Evolutionary conservation across 2,113 vertebrate genomes (phyloP), one percentile per base, ranked within the genome.

Genomic region (Mastomys coucha): DNA sequence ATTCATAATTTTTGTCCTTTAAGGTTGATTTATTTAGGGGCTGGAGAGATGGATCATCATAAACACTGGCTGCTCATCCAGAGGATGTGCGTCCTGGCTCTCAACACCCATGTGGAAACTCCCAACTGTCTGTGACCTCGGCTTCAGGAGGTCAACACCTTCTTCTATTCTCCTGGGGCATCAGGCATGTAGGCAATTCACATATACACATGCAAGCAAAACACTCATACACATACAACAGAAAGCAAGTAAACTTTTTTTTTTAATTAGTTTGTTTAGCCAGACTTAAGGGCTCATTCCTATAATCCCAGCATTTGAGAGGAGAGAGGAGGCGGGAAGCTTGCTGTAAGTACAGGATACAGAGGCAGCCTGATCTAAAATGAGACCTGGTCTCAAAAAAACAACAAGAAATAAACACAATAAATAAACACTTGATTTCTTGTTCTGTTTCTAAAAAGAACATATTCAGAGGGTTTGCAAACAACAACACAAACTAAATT

Each of bases 391-490:
- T 20, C 9, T 67, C 39, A 33, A 45, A 67, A n/a, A 84, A 60
- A 36, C 1, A 5, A 22, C 20, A 56, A 42, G 19, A n/a, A 65
- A 67, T 45, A 22, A 85, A 10, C 7, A 85, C n/a, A 65, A 63
- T 65, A 85, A 45, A 31, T 31, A 67, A 85, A 51, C 20, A 76
- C 14, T 45, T 85, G 28, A 16, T 17, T 45, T 58, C 26, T 85
- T n/a, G 26, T 51, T 87, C 89, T 91, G 58, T 10, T 88, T 91
- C 93, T 31, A 84, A 88, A 88, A 26, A 39, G 49, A 95, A 72
- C 56, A 73, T 78, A 82, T 56, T 91, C n/a, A 87, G 45, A 91
- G 73, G 13, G 16, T 42, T 91, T 67, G 75, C 42, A 97, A 93
- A 84, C 22, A 17, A 3, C 58, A 95, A 89, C 56, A 70, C 70